phyloP scores from a whole-genome alignment of 2,888 invertebrate species.

The Pantelozetes paolii region DNA sequence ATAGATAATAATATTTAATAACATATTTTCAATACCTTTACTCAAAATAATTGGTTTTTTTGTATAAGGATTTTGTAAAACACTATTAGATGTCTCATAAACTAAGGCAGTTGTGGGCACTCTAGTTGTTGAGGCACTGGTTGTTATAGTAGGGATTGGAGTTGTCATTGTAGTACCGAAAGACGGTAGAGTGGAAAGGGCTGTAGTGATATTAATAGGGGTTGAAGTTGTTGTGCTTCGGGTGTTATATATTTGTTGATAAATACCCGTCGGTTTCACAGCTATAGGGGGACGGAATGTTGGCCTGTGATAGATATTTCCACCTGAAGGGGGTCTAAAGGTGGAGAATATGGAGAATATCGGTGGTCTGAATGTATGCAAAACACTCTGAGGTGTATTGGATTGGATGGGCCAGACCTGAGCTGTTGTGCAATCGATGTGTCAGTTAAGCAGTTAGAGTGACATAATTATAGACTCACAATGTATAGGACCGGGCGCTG shows the following conservation, averaged over 20 bases:
- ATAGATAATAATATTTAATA: not conserved
- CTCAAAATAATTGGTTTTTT: not conserved
- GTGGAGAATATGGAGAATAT: slow-evolving; percentile 35
- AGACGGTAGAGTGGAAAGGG: not conserved
- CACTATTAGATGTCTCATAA: not conserved
- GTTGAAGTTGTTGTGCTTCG: slow-evolving; percentile 22
- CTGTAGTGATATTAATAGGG: not conserved
- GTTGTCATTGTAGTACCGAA: not conserved
- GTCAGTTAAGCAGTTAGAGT: not conserved
- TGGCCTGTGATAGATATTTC: slow-evolving; percentile 22
- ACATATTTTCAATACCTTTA: slow-evolving; percentile 1
- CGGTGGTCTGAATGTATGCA: slow-evolving; percentile 40
- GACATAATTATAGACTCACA: not conserved
- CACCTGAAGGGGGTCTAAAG: not conserved
- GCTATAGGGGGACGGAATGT: slow-evolving; percentile 37
- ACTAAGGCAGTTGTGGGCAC: not conserved
- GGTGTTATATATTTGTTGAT: slow-evolving; percentile 21
- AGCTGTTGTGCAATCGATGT: slow-evolving; percentile 9
- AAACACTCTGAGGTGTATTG: slow-evolving; percentile 14
- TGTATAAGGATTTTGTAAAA: slow-evolving; percentile 22
- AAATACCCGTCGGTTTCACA: slow-evolving; percentile 26
- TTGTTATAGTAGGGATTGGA: slow-evolving; percentile 28
- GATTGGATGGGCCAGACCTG: slow-evolving; percentile 40
- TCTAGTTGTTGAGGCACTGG: not conserved
- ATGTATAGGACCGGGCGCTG: slow-evolving; percentile 35